Evolutionary conservation across 2,888 invertebrate genomes (phyloP), one percentile per base, ranked within the genome.

Genomic region (Agrotis segetum): DNA sequence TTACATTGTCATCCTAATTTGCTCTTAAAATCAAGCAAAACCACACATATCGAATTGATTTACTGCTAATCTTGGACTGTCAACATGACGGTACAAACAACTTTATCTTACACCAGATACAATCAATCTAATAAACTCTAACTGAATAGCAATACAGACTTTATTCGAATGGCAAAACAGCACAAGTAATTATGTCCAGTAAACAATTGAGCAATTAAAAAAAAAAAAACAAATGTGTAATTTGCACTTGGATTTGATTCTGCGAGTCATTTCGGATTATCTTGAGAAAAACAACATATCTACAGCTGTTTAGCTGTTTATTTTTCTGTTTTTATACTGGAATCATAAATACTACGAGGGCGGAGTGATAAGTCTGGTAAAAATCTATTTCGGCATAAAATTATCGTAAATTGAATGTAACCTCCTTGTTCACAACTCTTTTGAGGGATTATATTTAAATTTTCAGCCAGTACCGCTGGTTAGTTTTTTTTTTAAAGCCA

Each of bases 151-250:
- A 19, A 58, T 71, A 81, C 11, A 44, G 44, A 3, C 19, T 17
- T 74, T 46, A 70, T 56, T 83, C 16, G 55, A 7, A n/a, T 77
- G 21, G 17, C 64, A 60, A n/a, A 62, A 55, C 34, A 17, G 69
- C 74, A 79, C 47, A 61, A 14, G 5, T 61, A 77, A 68, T 40
- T 70, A 71, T 74, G 79, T 61, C 34, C 19, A 21, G 46, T 60
- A 66, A 77, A 80, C 81, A 77, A 85, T 83, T 68, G 73, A 49
- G 49, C 56, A 72, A 73, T 67, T 74, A 11, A 47, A n/a, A n/a
- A n/a, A n/a, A n/a, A n/a, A 56, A 67, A 73, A 77, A 60, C 65
- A 29, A 55, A n/a, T n/a, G n/a, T 58, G 44, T 74, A 24, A 74
- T 81, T 84, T 67, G 40, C 73, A 52, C 55, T 75, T 70, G 64